phyloP scores from a whole-genome alignment of 2,113 vertebrate genomes.

The Hirundichthys speculiger region DNA sequence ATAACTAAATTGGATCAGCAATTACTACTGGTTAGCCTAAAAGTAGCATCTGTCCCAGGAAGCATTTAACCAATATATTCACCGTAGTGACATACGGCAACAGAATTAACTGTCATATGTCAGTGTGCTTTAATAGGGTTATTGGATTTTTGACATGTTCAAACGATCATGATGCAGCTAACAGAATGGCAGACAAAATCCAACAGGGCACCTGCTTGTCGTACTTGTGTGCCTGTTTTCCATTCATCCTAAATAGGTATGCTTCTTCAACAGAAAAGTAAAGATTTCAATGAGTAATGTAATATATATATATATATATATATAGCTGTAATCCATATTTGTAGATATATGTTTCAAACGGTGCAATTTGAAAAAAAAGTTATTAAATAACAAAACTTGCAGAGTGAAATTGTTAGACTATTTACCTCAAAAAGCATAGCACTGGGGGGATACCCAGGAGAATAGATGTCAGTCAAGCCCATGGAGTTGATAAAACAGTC shows the following conservation, averaged over 20 bases:
- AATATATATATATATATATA: background rate
- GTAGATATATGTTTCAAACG: slow-evolving; percentile 14
- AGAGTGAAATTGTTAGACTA: slow-evolving; percentile 39
- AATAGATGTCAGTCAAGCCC: slow-evolving; percentile 71
- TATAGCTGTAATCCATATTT: background rate
- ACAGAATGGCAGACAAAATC: slow-evolving; percentile 57
- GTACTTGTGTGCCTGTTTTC: slow-evolving; percentile 19
- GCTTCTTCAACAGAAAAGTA: background rate
- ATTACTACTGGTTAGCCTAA: slow-evolving; percentile 82
- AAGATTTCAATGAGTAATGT: background rate
- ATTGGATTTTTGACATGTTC: slow-evolving; percentile 79
- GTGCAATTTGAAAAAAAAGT: slow-evolving; percentile 31
- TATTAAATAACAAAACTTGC: slow-evolving; percentile 47
- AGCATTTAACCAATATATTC: slow-evolving; percentile 81
- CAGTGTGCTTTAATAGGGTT: slow-evolving; percentile 74
- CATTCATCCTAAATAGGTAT: slow-evolving; percentile 2
- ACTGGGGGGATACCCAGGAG: slow-evolving; percentile 64
- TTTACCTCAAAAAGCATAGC: slow-evolving; percentile 53
- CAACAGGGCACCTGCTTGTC: slow-evolving; percentile 60
- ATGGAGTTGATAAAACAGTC: slow-evolving; percentile 66
- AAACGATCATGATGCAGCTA: slow-evolving; percentile 69
- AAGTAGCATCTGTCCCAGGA: slow-evolving; percentile 83
- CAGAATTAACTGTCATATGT: slow-evolving; percentile 78
- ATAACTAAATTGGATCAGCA: slow-evolving; percentile 81
- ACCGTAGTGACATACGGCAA: slow-evolving; percentile 71